phyloP scores from a whole-genome alignment of 2,113 vertebrate species.

The Xyrauchen texanus region DNA sequence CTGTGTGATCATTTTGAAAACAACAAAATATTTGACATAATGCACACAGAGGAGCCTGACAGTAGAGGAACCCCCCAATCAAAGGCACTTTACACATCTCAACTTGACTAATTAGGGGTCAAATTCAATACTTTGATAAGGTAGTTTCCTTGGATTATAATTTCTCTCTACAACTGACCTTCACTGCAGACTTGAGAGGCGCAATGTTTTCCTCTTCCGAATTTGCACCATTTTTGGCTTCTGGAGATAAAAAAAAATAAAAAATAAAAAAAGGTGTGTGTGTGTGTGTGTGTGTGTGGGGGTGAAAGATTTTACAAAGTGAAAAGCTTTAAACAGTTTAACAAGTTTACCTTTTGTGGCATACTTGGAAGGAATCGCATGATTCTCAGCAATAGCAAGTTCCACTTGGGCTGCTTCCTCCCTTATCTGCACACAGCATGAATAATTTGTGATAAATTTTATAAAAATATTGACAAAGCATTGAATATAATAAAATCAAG shows the following conservation, averaged over 20 bases:
- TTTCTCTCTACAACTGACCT: constrained; percentile 55
- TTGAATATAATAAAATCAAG: neutral
- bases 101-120: no score
- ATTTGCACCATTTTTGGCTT: constrained; percentile 55
- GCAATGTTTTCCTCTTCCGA: constrained; percentile 62
- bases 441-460: neutral
- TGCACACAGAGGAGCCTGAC: no score
- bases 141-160: no score
- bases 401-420: constrained; percentile 68
- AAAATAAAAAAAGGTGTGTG: neutral
- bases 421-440: neutral
- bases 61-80: no score
- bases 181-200: constrained; percentile 47
- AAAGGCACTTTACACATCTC: no score
- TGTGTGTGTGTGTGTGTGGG: no score
- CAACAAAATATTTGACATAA: no score
- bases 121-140: no score
- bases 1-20: no score
- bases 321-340: neutral
- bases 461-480: neutral
- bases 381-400: constrained; percentile 65
- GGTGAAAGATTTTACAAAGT: no score
- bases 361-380: constrained; percentile 62
- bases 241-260: constrained; percentile 47
- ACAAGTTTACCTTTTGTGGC: constrained; percentile 64